Evolutionary conservation across 2,888 invertebrate species (phyloP).

Genomic region (Rotaria sp.): DNA sequence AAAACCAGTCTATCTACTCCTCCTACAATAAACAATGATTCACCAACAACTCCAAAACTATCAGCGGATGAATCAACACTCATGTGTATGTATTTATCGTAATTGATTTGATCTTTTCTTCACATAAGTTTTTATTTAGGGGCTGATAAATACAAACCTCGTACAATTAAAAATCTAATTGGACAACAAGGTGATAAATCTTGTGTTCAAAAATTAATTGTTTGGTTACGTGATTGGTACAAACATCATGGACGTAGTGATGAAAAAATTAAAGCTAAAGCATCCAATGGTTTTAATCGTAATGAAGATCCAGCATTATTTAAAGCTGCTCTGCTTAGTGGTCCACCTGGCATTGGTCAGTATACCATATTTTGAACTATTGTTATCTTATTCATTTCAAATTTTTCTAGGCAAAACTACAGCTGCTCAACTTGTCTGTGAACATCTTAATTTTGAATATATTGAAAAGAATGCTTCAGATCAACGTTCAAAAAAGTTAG

Average conservation of each 20-base stretch:
- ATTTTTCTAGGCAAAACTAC: conserved; percentile 67
- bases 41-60: not conserved
- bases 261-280: not conserved
- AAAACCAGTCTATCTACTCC: not conserved
- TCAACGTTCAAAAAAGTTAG: conserved; percentile 76
- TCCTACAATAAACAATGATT: not conserved
- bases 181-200: conserved; percentile 15
- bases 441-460: conserved; percentile 75
- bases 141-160: not conserved
- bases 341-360: conserved; percentile 83
- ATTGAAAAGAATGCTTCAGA: conserved; percentile 97
- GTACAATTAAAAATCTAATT: not conserved
- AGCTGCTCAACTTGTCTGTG: conserved; percentile 60
- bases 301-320: conserved; percentile 54
- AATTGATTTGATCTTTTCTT: not conserved
- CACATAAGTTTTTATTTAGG: not conserved
- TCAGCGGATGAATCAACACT: not conserved
- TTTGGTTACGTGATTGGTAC: conserved; percentile 8
- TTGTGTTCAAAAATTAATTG: conserved; percentile 6
- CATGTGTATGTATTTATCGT: not conserved
- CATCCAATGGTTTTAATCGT: not conserved
- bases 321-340: conserved; percentile 85
- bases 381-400: not conserved
- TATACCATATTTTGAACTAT: not conserved
- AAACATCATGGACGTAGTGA: conserved; percentile 14